phyloP scores from a whole-genome alignment of 2,888 invertebrate genomes.

The Polydesmus complanatus region DNA sequence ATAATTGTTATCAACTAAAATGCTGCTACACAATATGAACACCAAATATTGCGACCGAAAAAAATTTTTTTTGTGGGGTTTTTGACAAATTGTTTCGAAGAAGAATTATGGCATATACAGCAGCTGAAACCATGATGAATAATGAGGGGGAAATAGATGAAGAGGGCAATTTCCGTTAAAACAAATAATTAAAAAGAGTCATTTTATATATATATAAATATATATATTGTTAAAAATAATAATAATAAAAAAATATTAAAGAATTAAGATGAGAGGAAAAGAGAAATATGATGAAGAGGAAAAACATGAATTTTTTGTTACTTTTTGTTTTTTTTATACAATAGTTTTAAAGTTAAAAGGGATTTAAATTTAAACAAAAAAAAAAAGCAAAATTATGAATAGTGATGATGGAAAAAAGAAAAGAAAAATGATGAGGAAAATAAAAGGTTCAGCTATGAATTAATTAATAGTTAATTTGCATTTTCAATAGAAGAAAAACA shows the following conservation, averaged over 20 bases:
- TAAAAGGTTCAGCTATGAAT: not conserved
- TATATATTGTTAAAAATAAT: not conserved
- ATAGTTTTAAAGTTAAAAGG: not conserved
- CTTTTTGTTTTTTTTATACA: not conserved
- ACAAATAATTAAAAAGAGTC: not conserved
- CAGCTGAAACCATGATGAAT: slow-evolving; percentile 6
- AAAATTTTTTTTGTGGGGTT: slow-evolving; percentile 10
- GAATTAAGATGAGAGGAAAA: too few relatives aligned
- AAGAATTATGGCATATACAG: slow-evolving; percentile 13
- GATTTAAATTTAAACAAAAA: not conserved
- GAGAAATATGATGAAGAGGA: too few relatives aligned
- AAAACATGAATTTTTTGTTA: too few relatives aligned
- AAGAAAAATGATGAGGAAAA: not conserved
- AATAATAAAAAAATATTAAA: too few relatives aligned
- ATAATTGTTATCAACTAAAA: slow-evolving; percentile 19
- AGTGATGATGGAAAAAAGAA: not conserved
- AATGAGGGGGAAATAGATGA: not conserved
- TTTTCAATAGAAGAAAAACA: too few relatives aligned
- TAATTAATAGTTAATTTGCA: too few relatives aligned
- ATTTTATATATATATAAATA: too few relatives aligned
- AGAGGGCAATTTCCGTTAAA: not conserved
- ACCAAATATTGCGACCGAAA: slow-evolving; percentile 20
- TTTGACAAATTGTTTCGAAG: slow-evolving; percentile 10
- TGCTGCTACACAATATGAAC: slow-evolving; percentile 20
- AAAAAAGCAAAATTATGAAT: not conserved